Evolutionary conservation across 2,888 invertebrate genomes (phyloP), one percentile per base, ranked within the genome.

Genomic region (Fragum fragum): DNA sequence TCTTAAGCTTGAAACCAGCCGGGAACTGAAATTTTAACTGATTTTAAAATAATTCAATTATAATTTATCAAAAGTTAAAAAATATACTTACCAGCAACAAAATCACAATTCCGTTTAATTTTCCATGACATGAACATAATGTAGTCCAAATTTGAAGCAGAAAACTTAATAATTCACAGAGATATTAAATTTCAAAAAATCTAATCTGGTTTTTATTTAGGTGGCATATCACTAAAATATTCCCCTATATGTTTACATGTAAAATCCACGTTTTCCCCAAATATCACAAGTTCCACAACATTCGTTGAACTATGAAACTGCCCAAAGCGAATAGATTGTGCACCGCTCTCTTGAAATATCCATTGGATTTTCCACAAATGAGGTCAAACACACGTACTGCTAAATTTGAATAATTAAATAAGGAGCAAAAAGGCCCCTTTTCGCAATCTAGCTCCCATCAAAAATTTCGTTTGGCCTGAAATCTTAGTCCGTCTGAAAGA

Each of bases 101-200:
- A 47, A 47, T 5, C 14, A 47, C 5, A 47, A 16, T 47, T 14
- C 16, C 47, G 18, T 47, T 16, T 47, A 47, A 16, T 47, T 47
- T 47, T 47, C 47, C 47, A 47, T 47, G 5, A n/a, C 14, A 14
- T 47, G 47, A 47, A 2, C 2, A 47, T 47, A 3, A 47, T 47
- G 47, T 14, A 47, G 47, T 47, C 47, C 47, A 47, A 47, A 47
- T 47, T 47, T 47, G 47, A 47, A 47, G 47, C 47, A 47, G n/a
- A 47, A 47, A 47, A 16, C 47, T 47, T 47, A 3, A 47, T 18
- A 47, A 47, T 47, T n/a, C 47, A 18, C 14, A 9, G 47, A 47
- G 47, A 47, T 47, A 47, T 47, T 9, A 47, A 5, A 14, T 47
- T 47, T 47, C 14, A 47, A 47, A 47, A 47, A 47, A 47, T 18